Evolutionary conservation across 2,113 vertebrate species (phyloP).

Genomic region (Formicarius rufipectus): DNA sequence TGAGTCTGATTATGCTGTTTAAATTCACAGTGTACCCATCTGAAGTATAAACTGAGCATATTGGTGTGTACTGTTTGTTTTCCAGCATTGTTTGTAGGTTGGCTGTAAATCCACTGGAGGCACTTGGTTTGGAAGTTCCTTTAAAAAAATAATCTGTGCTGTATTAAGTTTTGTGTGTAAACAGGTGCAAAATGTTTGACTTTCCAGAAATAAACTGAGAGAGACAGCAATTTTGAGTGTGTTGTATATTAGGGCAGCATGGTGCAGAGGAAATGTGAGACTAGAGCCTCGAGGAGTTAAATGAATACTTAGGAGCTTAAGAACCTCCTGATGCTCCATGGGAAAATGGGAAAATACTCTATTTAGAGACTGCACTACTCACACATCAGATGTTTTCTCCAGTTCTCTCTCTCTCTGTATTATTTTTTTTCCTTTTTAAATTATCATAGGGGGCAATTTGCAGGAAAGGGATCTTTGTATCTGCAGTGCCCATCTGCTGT

Average conservation of each 20-base stretch:
- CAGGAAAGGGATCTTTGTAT: conserved; percentile 55
- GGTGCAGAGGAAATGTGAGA: neutral
- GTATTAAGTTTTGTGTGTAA: neutral
- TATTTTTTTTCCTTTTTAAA: neutral
- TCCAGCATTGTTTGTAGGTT: neutral
- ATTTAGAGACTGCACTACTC: conserved; percentile 39
- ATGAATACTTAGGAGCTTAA: neutral
- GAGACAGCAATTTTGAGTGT: neutral
- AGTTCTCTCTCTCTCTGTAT: neutral
- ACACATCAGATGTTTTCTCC: conserved; percentile 65
- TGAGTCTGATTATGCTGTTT: neutral
- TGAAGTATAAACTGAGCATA: neutral
- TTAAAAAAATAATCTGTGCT: neutral
- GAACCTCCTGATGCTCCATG: conserved; percentile 28
- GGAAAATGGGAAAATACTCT: conserved; percentile 41
- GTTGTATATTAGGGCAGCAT: neutral
- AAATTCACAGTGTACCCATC: neutral
- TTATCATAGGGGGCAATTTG: conserved; percentile 47
- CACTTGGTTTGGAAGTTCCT: neutral
- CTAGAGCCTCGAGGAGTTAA: conserved; percentile 30
- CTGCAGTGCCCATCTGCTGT: conserved; percentile 58
- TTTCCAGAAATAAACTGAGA: neutral
- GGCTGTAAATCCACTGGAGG: neutral
- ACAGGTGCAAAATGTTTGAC: neutral
- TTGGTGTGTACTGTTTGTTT: neutral